Conservation (phyloP, 1,140 invertebrate genomes). For the Conopomorpha cramerella region DNA sequence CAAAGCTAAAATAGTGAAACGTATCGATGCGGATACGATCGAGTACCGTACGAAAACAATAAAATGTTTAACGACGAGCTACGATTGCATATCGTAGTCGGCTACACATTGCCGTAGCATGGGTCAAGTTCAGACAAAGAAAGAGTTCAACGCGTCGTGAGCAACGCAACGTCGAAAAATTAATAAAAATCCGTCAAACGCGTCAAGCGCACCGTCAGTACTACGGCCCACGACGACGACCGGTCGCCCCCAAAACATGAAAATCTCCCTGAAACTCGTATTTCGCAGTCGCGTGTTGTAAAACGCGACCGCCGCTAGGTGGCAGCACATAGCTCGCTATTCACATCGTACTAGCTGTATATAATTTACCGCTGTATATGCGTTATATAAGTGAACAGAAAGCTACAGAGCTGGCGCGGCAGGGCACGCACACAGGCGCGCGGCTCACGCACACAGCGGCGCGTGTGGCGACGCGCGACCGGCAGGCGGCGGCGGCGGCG, state of each 20-base stretch:
- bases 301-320: constrained; percentile 33
- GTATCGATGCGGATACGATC: no score
- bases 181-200: neutral
- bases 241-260: neutral
- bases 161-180: neutral
- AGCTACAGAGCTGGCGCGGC: constrained; percentile 39
- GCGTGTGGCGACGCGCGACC: constrained; percentile 19
- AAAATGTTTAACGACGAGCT: no score
- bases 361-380: constrained; percentile 52
- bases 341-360: constrained; percentile 47
- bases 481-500: constrained; percentile 26
- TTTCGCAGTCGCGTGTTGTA: no score
- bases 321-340: constrained; percentile 54
- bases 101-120: neutral
- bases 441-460: constrained; percentile 18
- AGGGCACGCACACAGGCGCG: constrained; percentile 12
- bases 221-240: no score
- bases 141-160: neutral
- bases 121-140: neutral
- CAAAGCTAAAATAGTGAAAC: no score
- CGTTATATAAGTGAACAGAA: constrained; percentile 61
- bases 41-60: no score
- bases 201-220: no score
- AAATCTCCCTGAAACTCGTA: no score
- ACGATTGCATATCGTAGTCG: no score